phyloP scores from a whole-genome alignment of 2,113 vertebrate species.

The Rynchops niger region DNA sequence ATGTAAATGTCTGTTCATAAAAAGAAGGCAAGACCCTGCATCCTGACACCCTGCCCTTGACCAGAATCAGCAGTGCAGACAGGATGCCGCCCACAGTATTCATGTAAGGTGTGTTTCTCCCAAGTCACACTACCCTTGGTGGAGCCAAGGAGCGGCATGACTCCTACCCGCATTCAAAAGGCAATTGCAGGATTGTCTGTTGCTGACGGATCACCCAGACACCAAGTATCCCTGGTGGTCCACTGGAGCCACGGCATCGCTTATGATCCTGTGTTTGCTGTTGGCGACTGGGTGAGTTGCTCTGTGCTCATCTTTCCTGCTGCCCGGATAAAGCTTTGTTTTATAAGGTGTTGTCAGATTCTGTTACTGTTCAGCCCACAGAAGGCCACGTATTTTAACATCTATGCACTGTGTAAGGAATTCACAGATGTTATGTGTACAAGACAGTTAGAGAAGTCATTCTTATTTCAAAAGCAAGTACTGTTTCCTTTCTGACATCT shows the following conservation, averaged over 20 bases:
- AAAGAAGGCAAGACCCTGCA: background rate
- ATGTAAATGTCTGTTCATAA: background rate
- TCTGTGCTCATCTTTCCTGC: background rate
- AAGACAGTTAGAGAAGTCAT: background rate
- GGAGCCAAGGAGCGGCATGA: background rate
- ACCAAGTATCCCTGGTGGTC: background rate
- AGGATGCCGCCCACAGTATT: background rate
- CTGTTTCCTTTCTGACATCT: background rate
- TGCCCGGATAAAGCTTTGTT: background rate
- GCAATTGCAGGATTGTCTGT: background rate
- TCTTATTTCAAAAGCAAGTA: background rate
- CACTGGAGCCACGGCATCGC: fast-evolving
- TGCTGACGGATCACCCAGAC: background rate
- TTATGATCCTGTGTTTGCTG: background rate
- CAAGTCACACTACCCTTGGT: background rate
- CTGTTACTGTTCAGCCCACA: background rate
- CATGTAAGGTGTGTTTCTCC: background rate
- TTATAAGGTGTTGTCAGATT: background rate
- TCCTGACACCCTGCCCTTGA: background rate
- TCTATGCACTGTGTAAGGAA: background rate
- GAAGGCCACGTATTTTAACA: background rate
- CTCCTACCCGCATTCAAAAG: background rate
- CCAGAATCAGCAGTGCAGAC: background rate
- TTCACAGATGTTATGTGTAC: background rate
- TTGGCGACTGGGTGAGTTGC: fast-evolving